phyloP scores from a whole-genome alignment of 2,888 invertebrate genomes.

The Gari tellinella region DNA sequence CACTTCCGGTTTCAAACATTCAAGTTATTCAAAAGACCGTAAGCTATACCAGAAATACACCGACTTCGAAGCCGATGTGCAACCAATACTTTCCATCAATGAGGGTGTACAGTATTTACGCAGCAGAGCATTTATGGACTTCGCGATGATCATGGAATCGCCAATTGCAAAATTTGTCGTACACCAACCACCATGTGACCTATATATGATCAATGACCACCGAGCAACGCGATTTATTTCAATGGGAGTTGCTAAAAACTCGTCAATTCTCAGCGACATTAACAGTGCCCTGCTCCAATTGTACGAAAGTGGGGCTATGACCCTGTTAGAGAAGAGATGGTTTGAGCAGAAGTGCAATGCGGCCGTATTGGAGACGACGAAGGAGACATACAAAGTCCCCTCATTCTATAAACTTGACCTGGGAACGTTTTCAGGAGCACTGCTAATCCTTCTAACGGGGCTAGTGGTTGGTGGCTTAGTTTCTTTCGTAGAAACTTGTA shows the following conservation, averaged over 20 bases:
- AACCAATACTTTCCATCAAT: not conserved
- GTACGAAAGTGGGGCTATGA: constrained; percentile 63
- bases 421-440: constrained; percentile 73
- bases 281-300: constrained; percentile 62
- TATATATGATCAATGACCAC: constrained; percentile 68
- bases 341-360: constrained; percentile 65
- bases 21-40: constrained; percentile 26
- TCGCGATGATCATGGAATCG: constrained; percentile 76
- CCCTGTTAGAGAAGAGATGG: constrained; percentile 71
- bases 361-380: constrained; percentile 52
- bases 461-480: constrained; percentile 71
- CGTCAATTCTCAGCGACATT: constrained; percentile 36
- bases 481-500: constrained; percentile 65
- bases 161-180: constrained; percentile 70
- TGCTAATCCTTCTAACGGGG: constrained; percentile 72
- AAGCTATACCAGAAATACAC: constrained; percentile 37
- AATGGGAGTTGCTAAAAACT: constrained; percentile 61
- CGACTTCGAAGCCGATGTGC: not conserved
- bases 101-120: constrained; percentile 47
- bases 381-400: constrained; percentile 25
- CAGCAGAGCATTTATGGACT: constrained; percentile 44
- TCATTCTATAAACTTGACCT: constrained; percentile 63
- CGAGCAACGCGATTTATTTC: constrained; percentile 58
- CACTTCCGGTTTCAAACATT: constrained; percentile 52
- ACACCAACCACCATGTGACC: constrained; percentile 70